A percentile compares a stretch with the other conserved stretches of the same genome.
phyloP scores from a whole-genome alignment of 2,888 invertebrate species.

The Drosophila recens region DNA sequence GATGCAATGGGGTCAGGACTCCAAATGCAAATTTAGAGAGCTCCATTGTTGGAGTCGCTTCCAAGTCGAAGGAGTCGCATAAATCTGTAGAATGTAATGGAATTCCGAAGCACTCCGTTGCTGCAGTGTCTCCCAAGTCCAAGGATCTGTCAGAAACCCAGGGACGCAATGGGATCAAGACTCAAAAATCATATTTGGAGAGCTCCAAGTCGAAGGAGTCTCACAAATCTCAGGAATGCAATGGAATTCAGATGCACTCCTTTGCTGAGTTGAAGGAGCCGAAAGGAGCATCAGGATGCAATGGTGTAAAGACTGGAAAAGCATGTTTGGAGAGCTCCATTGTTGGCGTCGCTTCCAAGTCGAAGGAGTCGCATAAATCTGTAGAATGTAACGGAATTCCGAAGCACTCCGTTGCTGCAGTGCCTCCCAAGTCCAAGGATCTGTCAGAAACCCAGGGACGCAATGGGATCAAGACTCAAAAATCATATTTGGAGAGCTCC shows the following conservation, averaged over 20 bases:
- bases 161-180: neutral
- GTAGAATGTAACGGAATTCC: accelerated
- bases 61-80: neutral
- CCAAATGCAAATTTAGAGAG: too few species aligned
- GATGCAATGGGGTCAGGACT: neutral
- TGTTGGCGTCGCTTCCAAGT: neutral
- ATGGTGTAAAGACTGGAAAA: neutral
- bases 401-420: neutral
- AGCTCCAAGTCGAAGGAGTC: neutral
- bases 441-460: too few species aligned
- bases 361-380: neutral
- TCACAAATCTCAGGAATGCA: neutral
- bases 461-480: neutral
- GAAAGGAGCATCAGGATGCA: neutral
- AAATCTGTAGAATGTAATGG: neutral
- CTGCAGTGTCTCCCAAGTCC: too few species aligned
- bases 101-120: neutral
- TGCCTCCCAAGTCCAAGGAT: too few species aligned
- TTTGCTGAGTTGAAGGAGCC: neutral
- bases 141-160: too few species aligned
- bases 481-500: too few species aligned
- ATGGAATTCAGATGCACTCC: neutral
- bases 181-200: neutral
- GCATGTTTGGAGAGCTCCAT: too few species aligned
- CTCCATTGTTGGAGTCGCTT: neutral